Conservation (phyloP, 1,140 invertebrate species). For the Dolichoris vasculosae region DNA sequence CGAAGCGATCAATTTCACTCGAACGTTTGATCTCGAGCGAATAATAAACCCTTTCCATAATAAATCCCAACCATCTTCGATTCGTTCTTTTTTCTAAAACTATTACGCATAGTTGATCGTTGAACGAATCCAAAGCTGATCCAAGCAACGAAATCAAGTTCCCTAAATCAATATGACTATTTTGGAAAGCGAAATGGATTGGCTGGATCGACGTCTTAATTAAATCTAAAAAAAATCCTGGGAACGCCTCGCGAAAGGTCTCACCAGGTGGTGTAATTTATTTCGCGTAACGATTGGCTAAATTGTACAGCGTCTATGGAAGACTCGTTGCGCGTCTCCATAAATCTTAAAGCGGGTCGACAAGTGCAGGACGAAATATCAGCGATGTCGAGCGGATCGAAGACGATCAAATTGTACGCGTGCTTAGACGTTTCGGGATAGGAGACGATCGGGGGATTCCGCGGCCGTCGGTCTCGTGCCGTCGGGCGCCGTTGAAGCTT, state of each 20-base stretch:
- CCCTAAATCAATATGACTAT: no score
- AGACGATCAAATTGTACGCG: background rate
- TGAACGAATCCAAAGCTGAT: no score
- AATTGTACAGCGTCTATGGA: background rate
- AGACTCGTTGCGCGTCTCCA: background rate
- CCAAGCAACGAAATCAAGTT: no score
- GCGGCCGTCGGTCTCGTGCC: background rate
- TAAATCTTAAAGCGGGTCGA: background rate
- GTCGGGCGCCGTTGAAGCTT: slow-evolving; percentile 15
- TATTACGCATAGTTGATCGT: no score
- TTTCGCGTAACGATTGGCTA: background rate
- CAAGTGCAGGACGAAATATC: background rate
- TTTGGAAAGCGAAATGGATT: no score
- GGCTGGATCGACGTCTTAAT: no score
- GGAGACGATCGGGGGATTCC: background rate
- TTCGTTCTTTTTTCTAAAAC: no score
- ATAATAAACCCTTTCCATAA: no score
- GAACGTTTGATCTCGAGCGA: background rate
- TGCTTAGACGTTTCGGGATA: background rate
- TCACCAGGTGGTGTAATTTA: background rate
- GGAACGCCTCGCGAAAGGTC: background rate
- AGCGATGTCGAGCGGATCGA: background rate
- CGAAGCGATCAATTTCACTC: background rate
- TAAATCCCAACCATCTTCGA: background rate
- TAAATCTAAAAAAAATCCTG: no score